Evolutionary conservation across 92 coral and sea anemone genomes (phyloP), one percentile per base, ranked within the genome.

Genomic region (Siderastrea radians): DNA sequence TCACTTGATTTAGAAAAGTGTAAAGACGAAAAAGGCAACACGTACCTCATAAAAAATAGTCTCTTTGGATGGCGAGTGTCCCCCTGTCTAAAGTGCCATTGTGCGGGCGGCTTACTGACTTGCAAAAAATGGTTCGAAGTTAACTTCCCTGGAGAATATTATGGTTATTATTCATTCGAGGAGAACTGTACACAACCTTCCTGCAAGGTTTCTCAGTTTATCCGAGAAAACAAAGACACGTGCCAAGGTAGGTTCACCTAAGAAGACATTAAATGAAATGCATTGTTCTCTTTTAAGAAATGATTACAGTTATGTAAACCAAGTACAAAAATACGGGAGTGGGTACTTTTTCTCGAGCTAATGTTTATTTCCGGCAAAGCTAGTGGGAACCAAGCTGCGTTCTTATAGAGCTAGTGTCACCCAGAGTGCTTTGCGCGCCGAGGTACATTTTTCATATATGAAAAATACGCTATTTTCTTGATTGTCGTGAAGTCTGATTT

Each of bases 161-260:
- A 9, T 1, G 74, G 49, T 14, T 8, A 2, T 38, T 38, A 43
- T 68, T 9, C 10, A 44, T 26, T 16, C 49, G 15, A 68, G 50
- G 74, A 68, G 11, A 14, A 38, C 74, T 68, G 74, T 44, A 38
- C 74, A 11, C 74, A 68, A 14, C 74, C 74, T 38, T 8, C 47
- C 11, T 68, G 74, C 74, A 68, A 68, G 12, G 74, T 38, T 3
- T 68, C 50, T 12, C 74, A 68, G 50, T 68, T 68, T 68, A 38
- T 68, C 5, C 47, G 50, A 17, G 49, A 68, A 46, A 68, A 68
- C 12, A 68, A 47, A 44, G 50, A 47, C 74, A 44, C 10, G 47
- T 68, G 74, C 49, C 11, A 68, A 68, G 74, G 74, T 68, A 68
- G 14, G 47, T 47, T 47, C 10, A 68, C 17, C 5, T 38, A 11